Conservation (phyloP, 1,140 invertebrate species). For the Notospermus geniculatus region DNA sequence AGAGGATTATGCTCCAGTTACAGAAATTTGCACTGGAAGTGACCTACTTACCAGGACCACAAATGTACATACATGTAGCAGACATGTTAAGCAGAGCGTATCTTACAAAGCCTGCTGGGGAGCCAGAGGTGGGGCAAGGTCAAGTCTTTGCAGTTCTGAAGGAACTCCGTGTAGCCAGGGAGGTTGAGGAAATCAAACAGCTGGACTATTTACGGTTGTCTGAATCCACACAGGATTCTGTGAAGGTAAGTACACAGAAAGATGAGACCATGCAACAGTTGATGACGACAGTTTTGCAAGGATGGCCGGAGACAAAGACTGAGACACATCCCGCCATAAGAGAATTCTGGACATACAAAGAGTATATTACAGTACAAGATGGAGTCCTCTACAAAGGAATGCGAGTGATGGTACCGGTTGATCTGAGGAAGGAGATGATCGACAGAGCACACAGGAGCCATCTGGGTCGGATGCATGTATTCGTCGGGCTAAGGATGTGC, state of each 20-base stretch:
- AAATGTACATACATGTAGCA: constrained; percentile 53
- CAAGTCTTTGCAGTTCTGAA: constrained; percentile 3
- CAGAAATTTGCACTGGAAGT: constrained; percentile 54
- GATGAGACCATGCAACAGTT: constrained; percentile 10
- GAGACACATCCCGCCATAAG: background rate
- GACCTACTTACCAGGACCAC: constrained; percentile 41
- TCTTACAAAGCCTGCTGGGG: background rate
- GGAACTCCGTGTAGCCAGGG: constrained; percentile 1
- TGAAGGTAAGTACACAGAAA: background rate
- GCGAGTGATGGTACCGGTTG: constrained; percentile 19
- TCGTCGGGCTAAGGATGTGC: constrained; percentile 21
- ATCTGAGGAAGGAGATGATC: constrained; percentile 16
- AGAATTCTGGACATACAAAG: constrained; percentile 23
- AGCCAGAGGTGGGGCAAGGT: background rate
- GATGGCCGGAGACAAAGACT: constrained; percentile 15
- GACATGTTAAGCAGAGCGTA: constrained; percentile 35
- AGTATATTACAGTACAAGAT: constrained; percentile 28
- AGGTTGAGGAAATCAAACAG: background rate
- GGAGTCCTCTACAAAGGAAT: constrained; percentile 27
- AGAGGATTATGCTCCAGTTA: constrained; percentile 40
- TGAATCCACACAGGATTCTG: background rate
- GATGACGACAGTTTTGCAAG: constrained; percentile 10
- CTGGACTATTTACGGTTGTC: background rate
- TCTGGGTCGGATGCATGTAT: constrained; percentile 20
- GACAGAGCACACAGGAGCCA: constrained; percentile 21